phyloP scores from a whole-genome alignment of 2,888 invertebrate species.

The Athalia cordata region DNA sequence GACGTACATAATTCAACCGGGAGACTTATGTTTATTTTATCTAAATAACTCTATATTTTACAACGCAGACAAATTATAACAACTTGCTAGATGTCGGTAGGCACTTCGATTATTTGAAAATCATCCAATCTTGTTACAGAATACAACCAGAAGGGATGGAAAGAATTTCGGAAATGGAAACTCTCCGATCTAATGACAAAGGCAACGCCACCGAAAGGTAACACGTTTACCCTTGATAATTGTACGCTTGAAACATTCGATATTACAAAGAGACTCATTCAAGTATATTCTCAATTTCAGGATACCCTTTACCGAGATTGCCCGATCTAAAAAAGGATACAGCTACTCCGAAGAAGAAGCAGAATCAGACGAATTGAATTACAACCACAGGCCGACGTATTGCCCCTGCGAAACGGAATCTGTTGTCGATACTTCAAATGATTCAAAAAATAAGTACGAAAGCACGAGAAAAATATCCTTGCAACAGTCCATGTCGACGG shows the following conservation, averaged over 20 bases:
- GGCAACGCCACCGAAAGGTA: neutral
- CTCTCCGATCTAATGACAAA: neutral
- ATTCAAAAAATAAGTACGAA: neutral
- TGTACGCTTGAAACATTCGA: too few relatives aligned
- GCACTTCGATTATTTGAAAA: neutral
- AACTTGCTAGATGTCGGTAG: too few relatives aligned
- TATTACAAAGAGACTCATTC: too few relatives aligned
- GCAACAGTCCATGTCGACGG: neutral
- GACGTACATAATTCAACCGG: too few relatives aligned
- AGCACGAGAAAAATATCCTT: neutral
- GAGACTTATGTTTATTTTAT: too few relatives aligned
- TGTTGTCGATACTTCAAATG: neutral
- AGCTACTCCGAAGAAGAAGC: too few relatives aligned
- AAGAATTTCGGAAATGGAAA: neutral
- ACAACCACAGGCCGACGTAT: neutral
- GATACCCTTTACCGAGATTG: too few relatives aligned
- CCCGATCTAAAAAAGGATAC: too few relatives aligned
- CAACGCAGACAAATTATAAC: too few relatives aligned
- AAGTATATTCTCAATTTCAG: too few relatives aligned
- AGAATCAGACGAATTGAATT: too few relatives aligned
- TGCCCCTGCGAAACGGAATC: neutral
- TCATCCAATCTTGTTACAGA: slow-evolving; percentile 2
- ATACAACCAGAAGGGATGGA: neutral
- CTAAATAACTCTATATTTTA: too few relatives aligned
- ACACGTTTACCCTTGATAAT: neutral